phyloP scores from a whole-genome alignment of 2,113 vertebrate genomes.

The Bungarus multicinctus region DNA sequence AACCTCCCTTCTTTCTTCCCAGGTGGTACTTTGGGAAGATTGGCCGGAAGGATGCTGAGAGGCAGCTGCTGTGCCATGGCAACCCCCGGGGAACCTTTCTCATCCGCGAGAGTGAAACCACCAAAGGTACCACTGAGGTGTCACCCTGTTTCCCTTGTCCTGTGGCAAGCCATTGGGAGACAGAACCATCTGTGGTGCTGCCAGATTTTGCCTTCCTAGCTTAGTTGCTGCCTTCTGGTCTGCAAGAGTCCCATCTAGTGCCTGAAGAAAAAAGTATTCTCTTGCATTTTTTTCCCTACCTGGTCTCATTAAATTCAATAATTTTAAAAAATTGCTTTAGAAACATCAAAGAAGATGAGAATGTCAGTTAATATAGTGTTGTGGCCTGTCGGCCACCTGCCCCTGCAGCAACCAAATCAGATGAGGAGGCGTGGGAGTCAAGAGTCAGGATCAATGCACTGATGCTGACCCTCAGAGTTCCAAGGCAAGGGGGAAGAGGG shows the following conservation, averaged over 20 bases:
- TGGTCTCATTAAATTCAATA: not conserved
- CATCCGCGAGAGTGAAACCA: constrained; percentile 93
- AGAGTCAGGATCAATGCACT: too few relatives aligned
- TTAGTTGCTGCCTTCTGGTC: not conserved
- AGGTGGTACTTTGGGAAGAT: constrained; percentile 98
- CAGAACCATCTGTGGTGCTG: not conserved
- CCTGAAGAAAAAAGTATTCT: not conserved
- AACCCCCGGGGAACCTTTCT: constrained; percentile 88
- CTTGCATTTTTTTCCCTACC: not conserved
- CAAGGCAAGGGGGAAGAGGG: too few relatives aligned
- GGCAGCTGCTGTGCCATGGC: constrained; percentile 80
- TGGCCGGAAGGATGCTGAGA: constrained; percentile 89
- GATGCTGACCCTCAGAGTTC: too few relatives aligned
- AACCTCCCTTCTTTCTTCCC: not conserved
- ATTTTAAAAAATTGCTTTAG: not conserved
- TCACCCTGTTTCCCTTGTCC: not conserved
- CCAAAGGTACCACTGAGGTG: constrained; percentile 75
- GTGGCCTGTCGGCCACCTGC: too few relatives aligned
- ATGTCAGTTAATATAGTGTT: not conserved
- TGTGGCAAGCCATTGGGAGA: not conserved
- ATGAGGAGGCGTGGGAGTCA: too few relatives aligned
- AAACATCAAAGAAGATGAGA: not conserved
- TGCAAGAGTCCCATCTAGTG: not conserved
- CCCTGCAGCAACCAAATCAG: too few relatives aligned
- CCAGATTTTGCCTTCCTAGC: not conserved